phyloP scores from a whole-genome alignment of 2,113 vertebrate species.

The Corythoichthys intestinalis region DNA sequence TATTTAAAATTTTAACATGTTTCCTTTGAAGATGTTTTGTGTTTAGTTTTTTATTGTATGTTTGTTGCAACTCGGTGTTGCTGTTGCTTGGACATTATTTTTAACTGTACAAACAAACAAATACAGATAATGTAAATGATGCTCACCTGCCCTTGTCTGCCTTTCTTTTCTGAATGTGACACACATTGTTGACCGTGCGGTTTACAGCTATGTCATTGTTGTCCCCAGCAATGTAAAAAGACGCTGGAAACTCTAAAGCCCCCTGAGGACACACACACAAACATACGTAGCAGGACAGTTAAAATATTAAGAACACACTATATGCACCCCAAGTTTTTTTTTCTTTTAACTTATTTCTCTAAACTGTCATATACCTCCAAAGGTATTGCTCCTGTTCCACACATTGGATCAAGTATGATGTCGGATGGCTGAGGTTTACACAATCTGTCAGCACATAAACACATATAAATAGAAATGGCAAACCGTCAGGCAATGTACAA shows the following conservation, averaged over 20 bases:
- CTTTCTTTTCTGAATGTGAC: conserved; percentile 82
- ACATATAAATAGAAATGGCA: neutral
- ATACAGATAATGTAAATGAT: neutral
- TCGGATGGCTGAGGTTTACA: conserved; percentile 87
- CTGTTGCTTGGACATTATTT: too few species aligned
- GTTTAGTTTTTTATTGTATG: too few species aligned
- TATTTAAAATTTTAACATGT: too few species aligned
- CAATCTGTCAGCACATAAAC: conserved; percentile 73
- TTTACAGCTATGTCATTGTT: conserved; percentile 89
- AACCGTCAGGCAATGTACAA: neutral
- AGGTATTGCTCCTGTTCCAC: conserved; percentile 93
- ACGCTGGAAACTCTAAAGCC: conserved; percentile 82
- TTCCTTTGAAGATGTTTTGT: too few species aligned
- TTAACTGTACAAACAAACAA: too few species aligned
- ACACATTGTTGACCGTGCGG: conserved; percentile 87
- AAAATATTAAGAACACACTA: neutral
- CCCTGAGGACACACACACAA: conserved; percentile 70
- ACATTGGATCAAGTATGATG: conserved; percentile 95
- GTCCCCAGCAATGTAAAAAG: conserved; percentile 91
- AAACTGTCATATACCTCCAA: conserved; percentile 79
- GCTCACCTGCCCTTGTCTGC: conserved; percentile 73
- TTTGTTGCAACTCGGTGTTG: too few species aligned
- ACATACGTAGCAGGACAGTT: neutral
- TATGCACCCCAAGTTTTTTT: neutral
- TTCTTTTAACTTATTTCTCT: neutral